Percentiles rank a stretch among this genome's conserved stretches.
These are phyloP conservation scores for Schizaphis graminum DNA, from an alignment of 2,888 invertebrate species.

Conservation along the genomic window DNA sequence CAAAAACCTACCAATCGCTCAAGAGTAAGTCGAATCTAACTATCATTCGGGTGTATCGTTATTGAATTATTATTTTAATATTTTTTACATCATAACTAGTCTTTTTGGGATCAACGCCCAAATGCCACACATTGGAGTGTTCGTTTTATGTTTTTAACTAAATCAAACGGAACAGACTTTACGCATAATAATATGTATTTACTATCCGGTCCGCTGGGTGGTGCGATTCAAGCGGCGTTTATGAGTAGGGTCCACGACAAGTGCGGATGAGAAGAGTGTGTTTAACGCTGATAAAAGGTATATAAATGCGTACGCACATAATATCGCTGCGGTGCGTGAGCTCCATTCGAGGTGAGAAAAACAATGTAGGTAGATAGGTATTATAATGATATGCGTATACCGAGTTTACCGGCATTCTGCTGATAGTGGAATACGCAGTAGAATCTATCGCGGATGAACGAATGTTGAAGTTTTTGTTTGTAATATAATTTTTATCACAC, in stretches of 20 bases:
- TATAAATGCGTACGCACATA: not conserved
- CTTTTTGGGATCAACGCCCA: not conserved
- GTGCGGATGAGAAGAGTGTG: conserved; percentile 20
- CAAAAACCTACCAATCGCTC: not conserved
- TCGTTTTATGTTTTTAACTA: not conserved
- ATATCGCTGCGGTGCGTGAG: not conserved
- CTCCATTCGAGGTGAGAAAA: not conserved
- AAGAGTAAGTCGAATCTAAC: not conserved
- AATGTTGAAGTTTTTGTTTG: not conserved
- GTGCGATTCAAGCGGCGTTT: not conserved
- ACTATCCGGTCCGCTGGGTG: not conserved
- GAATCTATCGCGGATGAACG: not conserved
- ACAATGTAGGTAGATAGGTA: not conserved
- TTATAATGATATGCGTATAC: not conserved
- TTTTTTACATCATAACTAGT: not conserved
- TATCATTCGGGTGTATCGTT: not conserved
- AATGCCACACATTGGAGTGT: not conserved
- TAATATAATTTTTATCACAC: not conserved
- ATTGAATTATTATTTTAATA: not conserved
- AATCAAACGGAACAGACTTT: not conserved
- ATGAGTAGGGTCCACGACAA: not conserved
- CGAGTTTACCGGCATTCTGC: not conserved
- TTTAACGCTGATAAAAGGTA: conserved; percentile 28
- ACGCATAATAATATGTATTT: not conserved
- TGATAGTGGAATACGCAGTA: not conserved